Percentiles rank a stretch among this genome's conserved stretches.
phyloP scores from a whole-genome alignment of 2,888 invertebrate genomes.

The Acronicta leporina region DNA sequence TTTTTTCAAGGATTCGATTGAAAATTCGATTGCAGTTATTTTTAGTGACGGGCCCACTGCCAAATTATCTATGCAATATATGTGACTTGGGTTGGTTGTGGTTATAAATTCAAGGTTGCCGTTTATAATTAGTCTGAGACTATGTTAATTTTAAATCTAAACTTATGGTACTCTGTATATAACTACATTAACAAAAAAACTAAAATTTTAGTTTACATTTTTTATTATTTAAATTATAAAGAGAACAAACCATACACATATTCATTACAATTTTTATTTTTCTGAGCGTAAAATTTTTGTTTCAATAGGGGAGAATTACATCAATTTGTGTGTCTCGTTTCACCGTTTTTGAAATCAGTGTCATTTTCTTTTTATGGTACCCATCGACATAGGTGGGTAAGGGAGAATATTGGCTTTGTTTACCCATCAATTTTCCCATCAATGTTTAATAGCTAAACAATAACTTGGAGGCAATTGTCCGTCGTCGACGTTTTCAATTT shows the following conservation, averaged over 20 bases:
- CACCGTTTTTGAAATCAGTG: constrained; percentile 10
- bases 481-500: constrained; percentile 81
- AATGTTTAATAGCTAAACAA: constrained; percentile 82
- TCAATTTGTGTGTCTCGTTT: constrained; percentile 8
- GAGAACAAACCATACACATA: too few species aligned
- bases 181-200: too few species aligned
- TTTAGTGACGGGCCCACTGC: constrained; percentile 20
- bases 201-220: too few species aligned
- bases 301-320: constrained; percentile 1
- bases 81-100: background rate
- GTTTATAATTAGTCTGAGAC: background rate
- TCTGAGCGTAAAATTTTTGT: background rate
- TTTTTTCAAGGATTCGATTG: constrained; percentile 12
- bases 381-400: constrained; percentile 2
- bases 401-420: constrained; percentile 26
- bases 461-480: constrained; percentile 78
- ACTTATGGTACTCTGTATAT: background rate
- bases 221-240: too few species aligned
- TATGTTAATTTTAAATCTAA: constrained; percentile 1
- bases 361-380: constrained; percentile 24
- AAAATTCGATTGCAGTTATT: constrained; percentile 16
- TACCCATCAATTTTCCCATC: constrained; percentile 56
- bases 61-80: constrained; percentile 19
- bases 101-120: constrained; percentile 14
- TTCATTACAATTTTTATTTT: background rate